Percentiles rank a stretch among this genome's conserved stretches.
These are phyloP conservation scores for Ooceraea biroi DNA, from an alignment of 1,140 invertebrate genomes.

Conservation along the genomic window DNA sequence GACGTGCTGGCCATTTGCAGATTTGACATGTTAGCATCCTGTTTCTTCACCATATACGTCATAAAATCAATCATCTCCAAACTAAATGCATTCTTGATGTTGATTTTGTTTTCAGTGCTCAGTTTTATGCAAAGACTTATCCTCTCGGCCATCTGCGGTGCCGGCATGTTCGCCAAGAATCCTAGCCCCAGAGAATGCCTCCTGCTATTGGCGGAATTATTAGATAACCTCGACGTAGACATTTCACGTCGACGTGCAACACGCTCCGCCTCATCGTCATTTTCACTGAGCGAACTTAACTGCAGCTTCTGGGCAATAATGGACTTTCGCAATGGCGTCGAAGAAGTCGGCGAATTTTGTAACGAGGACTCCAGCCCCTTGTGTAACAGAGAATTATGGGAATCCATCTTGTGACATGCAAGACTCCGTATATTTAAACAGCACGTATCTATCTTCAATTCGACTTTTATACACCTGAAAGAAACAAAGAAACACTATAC, in stretches of 20 bases:
- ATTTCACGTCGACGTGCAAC: conserved; percentile 72
- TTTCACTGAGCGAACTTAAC: conserved; percentile 69
- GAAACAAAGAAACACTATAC: not conserved
- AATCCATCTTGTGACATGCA: conserved; percentile 37
- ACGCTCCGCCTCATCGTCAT: conserved; percentile 83
- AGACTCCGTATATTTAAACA: not conserved
- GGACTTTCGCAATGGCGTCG: conserved; percentile 75
- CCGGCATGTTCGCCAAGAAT: conserved; percentile 74
- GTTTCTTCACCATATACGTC: conserved; percentile 89
- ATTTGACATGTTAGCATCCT: conserved; percentile 90
- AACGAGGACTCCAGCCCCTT: conserved; percentile 39
- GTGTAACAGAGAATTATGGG: conserved; percentile 56
- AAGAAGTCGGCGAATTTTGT: conserved; percentile 34
- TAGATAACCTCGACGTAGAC: not conserved
- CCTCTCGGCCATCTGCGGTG: conserved; percentile 85
- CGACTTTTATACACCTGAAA: conserved; percentile 4
- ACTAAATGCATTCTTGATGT: conserved; percentile 93
- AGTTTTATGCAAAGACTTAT: conserved; percentile 89
- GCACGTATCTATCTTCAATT: not conserved
- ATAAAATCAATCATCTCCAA: conserved; percentile 94
- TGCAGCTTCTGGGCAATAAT: conserved; percentile 45
- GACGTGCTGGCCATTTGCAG: conserved; percentile 92
- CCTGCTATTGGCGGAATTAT: conserved; percentile 32
- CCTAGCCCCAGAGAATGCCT: conserved; percentile 78
- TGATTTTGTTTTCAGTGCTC: conserved; percentile 92